Evolutionary conservation across 2,113 vertebrate species (phyloP), one percentile per base, ranked within the genome.

Genomic region (Tenebrosternarchus preto): DNA sequence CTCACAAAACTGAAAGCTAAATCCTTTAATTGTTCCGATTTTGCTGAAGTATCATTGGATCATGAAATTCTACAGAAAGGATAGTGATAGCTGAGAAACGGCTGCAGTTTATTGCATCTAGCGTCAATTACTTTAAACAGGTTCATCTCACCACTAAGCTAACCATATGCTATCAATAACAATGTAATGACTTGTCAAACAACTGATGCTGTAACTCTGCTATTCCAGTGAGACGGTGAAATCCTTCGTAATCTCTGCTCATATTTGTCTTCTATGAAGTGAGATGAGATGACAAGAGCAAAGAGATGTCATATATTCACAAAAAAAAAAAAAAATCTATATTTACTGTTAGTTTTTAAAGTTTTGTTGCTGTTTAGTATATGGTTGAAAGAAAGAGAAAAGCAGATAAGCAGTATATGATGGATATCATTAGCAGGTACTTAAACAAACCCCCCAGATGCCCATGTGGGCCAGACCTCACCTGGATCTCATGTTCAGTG

Each of bases 1-100:
- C 73, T 83, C 85, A 76, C 72, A 75, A 80, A 77, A 67, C 43
- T 77, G 76, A 73, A 77, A 69, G 77, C 76, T 78, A 82, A 82
- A 85, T 78, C 72, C 39, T 74, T 82, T 84, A 68, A 80, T 60
- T 73, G 63, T 80, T 83, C 61, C 70, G 19, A 73, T 55, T 80
- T 82, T 67, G 76, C 70, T 76, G 77, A 80, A 80, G 66, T 19
- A 46, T 80, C 33, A 72, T 43, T 61, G 50, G 73, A 29, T 39
- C 2, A 46, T 67, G 27, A 33, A 64, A 70, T 39, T 29, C 63
- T 59, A 64, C 16, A 77, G 22, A 63, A 53, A 82, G 19, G 5
- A 25, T 7, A 22, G 3, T 39, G 20, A 60, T 57, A 24, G 16
- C 60, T 63, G 29, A 46, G 5, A 8, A 46, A 50, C 15, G 43